Evolutionary conservation across 2,797 vertebrate genomes (phyloP), one percentile per base, ranked within the genome.

Genomic region (Poecile montanus): DNA sequence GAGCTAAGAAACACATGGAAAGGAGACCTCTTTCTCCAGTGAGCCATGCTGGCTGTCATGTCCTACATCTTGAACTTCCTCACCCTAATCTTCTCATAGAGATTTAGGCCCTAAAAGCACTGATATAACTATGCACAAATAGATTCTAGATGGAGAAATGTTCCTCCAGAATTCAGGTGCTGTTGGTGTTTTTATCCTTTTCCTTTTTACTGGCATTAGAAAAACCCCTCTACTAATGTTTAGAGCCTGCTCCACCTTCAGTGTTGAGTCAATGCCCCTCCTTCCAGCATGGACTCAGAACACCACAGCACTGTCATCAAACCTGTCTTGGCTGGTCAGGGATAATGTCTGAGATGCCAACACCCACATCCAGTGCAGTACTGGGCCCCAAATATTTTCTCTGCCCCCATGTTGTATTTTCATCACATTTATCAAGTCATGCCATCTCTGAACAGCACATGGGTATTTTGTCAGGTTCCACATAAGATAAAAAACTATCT

Each of bases 371-470:
- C 56, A 72, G 32, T 9, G 38, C 27, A 65, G 10, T 7, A 21
- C 11, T 1, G 3, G n/a, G 22, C 48, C 36, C 73, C 30, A 11
- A 78, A 65, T 7, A 70, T 5, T 81, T 88, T 79, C 67, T 77
- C 65, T 93, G 32, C 82, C 87, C 76, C 26, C 32, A 84, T 88
- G 54, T 50, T 88, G 74, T 80, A 65, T 88, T 85, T 93, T 85
- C 74, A 92, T 76, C 87, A 62, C 16, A 9, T 92, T 92, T 94
- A 95, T 95, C 88, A 84, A 67, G n/a, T 18, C 2, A 5, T 77
- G 38, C 32, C 53, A 84, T 95, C 94, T 93, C 75, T n/a, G 61
- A 90, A 67, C 10, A 77, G 53, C 25, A 54, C 42, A 68, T 22
- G 86, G 48, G 29, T 85, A n/a, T 78, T 83, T 87, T 82, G 42